Conservation (phyloP, 2,113 vertebrate species). For the Brachionichthys hirsutus region DNA sequence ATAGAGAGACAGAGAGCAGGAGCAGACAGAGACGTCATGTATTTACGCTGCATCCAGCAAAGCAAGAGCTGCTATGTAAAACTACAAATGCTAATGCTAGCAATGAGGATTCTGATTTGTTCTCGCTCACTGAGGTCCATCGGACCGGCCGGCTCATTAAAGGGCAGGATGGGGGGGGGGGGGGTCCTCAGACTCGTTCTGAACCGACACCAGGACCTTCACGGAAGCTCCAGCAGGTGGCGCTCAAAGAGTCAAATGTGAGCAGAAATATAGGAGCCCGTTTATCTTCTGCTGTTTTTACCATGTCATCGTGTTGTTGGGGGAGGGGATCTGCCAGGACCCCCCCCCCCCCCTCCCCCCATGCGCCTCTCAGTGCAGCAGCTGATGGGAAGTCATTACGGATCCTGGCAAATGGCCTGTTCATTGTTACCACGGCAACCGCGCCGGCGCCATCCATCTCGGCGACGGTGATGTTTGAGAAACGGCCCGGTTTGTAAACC, state of each 20-base stretch:
- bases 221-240: slow-evolving; percentile 5
- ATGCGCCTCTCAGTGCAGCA: slow-evolving; percentile 54
- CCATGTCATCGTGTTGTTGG: slow-evolving; percentile 10
- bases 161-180: background rate
- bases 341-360: too few species aligned
- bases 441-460: slow-evolving; percentile 55
- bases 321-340: too few species aligned
- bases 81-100: too few species aligned
- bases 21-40: too few species aligned
- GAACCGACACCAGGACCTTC: slow-evolving; percentile 7
- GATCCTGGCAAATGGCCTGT: slow-evolving; percentile 76
- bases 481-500: slow-evolving; percentile 56
- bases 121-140: too few species aligned
- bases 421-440: slow-evolving; percentile 76
- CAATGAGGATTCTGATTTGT: too few species aligned
- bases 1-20: too few species aligned
- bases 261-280: slow-evolving; percentile 16
- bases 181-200: slow-evolving; percentile 18
- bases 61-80: too few species aligned
- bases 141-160: slow-evolving; percentile 39
- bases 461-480: slow-evolving; percentile 60
- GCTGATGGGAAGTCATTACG: slow-evolving; percentile 77
- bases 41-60: too few species aligned
- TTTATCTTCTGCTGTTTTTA: slow-evolving; percentile 1
- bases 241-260: slow-evolving; percentile 8